A percentile compares a stretch with the other conserved stretches of the same genome.
These are phyloP conservation scores for Volucella inanis DNA, from an alignment of 2,888 invertebrate species.

Conservation along the genomic window DNA sequence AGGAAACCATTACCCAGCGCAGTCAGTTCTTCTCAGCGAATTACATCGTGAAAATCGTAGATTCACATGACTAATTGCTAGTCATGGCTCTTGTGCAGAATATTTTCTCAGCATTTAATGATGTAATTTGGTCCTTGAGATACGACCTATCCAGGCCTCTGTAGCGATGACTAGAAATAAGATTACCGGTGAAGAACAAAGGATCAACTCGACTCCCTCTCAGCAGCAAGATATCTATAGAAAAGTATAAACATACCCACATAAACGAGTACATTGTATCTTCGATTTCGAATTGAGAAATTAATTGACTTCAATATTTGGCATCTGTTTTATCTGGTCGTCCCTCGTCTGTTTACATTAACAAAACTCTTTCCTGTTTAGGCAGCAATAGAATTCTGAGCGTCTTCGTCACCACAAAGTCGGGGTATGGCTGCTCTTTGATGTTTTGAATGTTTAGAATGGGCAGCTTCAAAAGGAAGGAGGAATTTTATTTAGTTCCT, in stretches of 20 bases:
- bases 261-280: no score
- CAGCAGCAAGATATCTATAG: slow-evolving; percentile 7
- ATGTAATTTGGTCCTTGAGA: slow-evolving; percentile 61
- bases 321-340: slow-evolving; percentile 14
- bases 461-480: slow-evolving; percentile 32
- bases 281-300: slow-evolving; percentile 7
- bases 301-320: slow-evolving; percentile 3
- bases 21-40: neutral
- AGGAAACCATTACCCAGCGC: slow-evolving; percentile 63
- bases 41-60: slow-evolving; percentile 14
- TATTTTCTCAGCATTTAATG: slow-evolving; percentile 61
- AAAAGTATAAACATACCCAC: no score
- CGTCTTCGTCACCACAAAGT: slow-evolving; percentile 37
- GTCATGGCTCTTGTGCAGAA: no score
- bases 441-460: slow-evolving; percentile 56
- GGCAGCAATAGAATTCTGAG: slow-evolving; percentile 8
- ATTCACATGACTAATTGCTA: no score
- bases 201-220: neutral
- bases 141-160: slow-evolving; percentile 30
- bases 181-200: slow-evolving; percentile 21
- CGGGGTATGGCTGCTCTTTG: slow-evolving; percentile 47
- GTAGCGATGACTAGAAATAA: slow-evolving; percentile 8
- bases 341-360: neutral
- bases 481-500: slow-evolving; percentile 35
- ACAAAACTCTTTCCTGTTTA: neutral